phyloP scores from a whole-genome alignment of 2,888 invertebrate genomes.

The Nephrocerus scutellatus region DNA sequence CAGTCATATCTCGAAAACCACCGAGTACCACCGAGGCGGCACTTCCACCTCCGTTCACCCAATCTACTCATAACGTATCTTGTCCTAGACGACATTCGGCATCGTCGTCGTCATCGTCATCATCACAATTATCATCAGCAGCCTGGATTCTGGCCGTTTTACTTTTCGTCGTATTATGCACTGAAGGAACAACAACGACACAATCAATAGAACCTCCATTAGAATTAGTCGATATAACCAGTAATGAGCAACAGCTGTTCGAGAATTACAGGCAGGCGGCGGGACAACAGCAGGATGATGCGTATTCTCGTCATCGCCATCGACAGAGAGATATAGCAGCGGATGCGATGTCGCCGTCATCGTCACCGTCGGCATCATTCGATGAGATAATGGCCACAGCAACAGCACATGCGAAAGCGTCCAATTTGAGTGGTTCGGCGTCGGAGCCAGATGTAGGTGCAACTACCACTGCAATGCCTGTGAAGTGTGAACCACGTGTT shows the following conservation, averaged over 20 bases:
- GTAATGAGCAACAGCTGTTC: conserved; percentile 22
- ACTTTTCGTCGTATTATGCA: too few relatives aligned
- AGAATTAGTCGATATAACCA: conserved; percentile 22
- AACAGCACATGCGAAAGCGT: conserved; percentile 2
- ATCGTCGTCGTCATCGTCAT: conserved; percentile 8
- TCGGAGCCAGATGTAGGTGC: conserved; percentile 13
- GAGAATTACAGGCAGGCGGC: conserved; percentile 20
- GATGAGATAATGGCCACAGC: conserved; percentile 13
- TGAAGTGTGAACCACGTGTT: conserved; percentile 43
- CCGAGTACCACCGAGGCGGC: too few relatives aligned
- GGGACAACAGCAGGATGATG: conserved; percentile 16
- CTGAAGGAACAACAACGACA: too few relatives aligned
- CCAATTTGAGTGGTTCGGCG: conserved; percentile 6
- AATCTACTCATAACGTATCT: too few relatives aligned
- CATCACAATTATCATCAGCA: too few relatives aligned
- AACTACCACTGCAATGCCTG: conserved; percentile 24
- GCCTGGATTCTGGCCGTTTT: too few relatives aligned
- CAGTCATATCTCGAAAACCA: too few relatives aligned
- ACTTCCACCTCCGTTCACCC: too few relatives aligned
- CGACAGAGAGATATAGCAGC: conserved; percentile 18
- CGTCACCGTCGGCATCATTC: conserved; percentile 16
- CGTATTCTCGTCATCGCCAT: conserved; percentile 17
- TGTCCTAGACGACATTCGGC: too few relatives aligned
- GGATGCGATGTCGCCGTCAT: conserved; percentile 18
- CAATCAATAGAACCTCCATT: conserved; percentile 32